Evolutionary conservation across 2,113 vertebrate species (phyloP).

Genomic region (Scomber colias): DNA sequence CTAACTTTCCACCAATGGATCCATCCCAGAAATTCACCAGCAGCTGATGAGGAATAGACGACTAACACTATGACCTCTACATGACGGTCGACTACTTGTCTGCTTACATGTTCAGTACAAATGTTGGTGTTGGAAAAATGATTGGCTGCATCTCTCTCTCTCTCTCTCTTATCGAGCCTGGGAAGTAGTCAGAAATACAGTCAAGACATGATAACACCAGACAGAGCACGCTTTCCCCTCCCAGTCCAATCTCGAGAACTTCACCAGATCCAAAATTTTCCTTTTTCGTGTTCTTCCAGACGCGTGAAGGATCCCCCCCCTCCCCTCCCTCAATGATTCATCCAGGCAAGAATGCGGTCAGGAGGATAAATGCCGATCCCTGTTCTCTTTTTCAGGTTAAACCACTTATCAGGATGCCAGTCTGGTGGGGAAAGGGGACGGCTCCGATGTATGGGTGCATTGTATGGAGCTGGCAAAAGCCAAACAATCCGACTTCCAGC

Average conservation of each 20-base stretch:
- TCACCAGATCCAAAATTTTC: background rate
- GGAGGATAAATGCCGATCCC: constrained; percentile 11
- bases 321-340: background rate
- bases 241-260: background rate
- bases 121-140: background rate
- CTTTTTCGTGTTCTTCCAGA: background rate
- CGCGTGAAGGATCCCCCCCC: background rate
- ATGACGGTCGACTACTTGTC: constrained; percentile 4
- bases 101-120: background rate
- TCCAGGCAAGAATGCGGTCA: constrained; percentile 23
- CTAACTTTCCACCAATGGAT: background rate
- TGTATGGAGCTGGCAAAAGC: constrained; percentile 48
- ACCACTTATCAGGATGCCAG: constrained; percentile 36
- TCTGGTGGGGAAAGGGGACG: background rate
- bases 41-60: constrained; percentile 2
- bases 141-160: background rate
- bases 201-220: background rate
- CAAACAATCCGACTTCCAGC: constrained; percentile 55
- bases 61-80: constrained; percentile 31
- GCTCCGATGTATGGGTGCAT: constrained; percentile 40
- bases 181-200: background rate
- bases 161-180: background rate
- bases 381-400: constrained; percentile 27
- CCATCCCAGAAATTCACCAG: background rate
- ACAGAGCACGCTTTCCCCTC: background rate